Conservation (phyloP, 2,888 invertebrate species). For the Augiades crinisus region DNA sequence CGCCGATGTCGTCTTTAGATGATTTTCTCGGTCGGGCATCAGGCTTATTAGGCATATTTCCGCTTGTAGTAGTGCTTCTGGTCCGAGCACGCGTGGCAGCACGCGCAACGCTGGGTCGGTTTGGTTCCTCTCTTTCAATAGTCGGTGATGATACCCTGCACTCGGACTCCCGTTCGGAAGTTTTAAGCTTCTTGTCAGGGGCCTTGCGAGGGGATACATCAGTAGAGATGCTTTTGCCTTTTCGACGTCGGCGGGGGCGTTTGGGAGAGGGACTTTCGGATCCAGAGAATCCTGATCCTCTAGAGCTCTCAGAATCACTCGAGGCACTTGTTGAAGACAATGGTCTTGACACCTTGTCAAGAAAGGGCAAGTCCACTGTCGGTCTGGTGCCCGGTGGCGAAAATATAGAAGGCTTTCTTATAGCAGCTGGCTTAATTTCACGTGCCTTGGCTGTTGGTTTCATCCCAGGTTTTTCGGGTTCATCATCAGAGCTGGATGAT, state of each 20-base stretch:
- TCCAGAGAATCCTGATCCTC: conserved; percentile 60
- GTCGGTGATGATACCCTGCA: conserved; percentile 86
- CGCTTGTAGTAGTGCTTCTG: conserved; percentile 85
- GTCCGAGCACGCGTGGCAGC: conserved; percentile 83
- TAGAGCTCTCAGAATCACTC: conserved; percentile 82
- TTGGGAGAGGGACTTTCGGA: conserved; percentile 68
- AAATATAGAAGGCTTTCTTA: conserved; percentile 62
- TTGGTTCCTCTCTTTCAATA: conserved; percentile 89
- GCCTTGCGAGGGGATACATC: conserved; percentile 81
- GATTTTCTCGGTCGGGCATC: conserved; percentile 77
- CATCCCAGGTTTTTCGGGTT: conserved; percentile 62
- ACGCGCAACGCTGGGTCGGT: conserved; percentile 67
- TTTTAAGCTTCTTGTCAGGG: conserved; percentile 91
- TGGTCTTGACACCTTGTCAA: conserved; percentile 88
- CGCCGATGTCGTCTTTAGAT: too few relatives aligned
- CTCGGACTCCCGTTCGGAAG: conserved; percentile 90
- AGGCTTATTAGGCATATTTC: conserved; percentile 84
- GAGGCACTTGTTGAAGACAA: conserved; percentile 83
- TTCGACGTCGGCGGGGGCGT: conserved; percentile 66
- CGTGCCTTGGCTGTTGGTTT: conserved; percentile 70
- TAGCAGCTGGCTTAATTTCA: conserved; percentile 60
- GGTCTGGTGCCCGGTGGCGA: conserved; percentile 73
- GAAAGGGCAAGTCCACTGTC: conserved; percentile 88
- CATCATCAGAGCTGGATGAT: conserved; percentile 83
- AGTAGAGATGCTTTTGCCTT: conserved; percentile 59